Conservation (phyloP, 2,113 vertebrate genomes). For the Triplophysa siluroides region DNA sequence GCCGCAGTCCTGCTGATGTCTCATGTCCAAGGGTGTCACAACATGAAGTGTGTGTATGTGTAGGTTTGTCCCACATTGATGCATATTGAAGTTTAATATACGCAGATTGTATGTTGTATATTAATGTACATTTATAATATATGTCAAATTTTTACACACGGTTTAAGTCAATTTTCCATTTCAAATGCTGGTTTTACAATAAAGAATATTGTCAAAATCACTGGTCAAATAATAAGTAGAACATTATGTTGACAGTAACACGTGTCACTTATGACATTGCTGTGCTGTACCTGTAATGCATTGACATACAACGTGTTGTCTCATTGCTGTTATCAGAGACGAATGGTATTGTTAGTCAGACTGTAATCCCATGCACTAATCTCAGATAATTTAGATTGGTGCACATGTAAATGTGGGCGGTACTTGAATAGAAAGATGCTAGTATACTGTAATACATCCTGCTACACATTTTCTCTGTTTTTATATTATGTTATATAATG, state of each 20-base stretch:
- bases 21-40: constrained; percentile 16
- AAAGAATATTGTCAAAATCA: too few species aligned
- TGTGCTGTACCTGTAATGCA: neutral
- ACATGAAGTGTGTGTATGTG: neutral
- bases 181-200: too few species aligned
- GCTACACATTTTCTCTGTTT: neutral
- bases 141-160: too few species aligned
- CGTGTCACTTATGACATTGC: neutral
- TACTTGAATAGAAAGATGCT: neutral
- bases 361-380: constrained; percentile 17
- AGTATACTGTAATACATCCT: neutral
- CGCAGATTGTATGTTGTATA: neutral
- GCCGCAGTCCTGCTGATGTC: constrained; percentile 28
- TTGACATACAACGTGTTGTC: neutral
- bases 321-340: neutral
- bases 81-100: neutral
- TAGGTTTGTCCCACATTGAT: neutral
- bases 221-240: too few species aligned
- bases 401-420: neutral
- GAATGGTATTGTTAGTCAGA: neutral
- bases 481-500: neutral
- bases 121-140: neutral
- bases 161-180: too few species aligned
- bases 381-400: constrained; percentile 27
- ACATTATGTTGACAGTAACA: too few species aligned